phyloP scores from a whole-genome alignment of 2,797 vertebrate genomes.

The Avahi laniger region DNA sequence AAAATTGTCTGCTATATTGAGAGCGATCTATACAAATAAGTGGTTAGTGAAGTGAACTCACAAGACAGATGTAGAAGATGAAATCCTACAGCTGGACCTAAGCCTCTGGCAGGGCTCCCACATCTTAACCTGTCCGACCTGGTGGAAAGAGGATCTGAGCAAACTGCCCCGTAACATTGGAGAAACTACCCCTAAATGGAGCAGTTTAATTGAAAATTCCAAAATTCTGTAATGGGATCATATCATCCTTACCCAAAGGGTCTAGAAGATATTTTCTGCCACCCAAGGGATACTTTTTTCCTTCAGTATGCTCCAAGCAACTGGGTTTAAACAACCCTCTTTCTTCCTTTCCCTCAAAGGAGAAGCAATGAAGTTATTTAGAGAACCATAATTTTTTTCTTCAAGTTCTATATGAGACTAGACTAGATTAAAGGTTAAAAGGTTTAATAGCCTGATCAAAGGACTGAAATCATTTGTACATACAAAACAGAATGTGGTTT shows the following conservation, averaged over 20 bases:
- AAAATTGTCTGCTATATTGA: background rate
- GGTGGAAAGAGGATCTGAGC: background rate
- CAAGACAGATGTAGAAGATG: background rate
- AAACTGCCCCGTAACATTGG: background rate
- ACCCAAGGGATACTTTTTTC: background rate
- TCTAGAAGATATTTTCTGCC: background rate
- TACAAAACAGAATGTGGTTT: background rate
- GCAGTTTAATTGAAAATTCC: slow-evolving; percentile 55
- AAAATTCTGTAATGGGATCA: background rate
- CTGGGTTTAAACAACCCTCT: background rate
- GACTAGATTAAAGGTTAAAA: background rate
- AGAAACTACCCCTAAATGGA: background rate
- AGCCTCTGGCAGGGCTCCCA: background rate
- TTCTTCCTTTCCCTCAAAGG: background rate
- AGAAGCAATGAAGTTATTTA: background rate
- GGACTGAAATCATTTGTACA: background rate
- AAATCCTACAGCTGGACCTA: slow-evolving; percentile 41
- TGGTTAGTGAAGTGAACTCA: background rate
- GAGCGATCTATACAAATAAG: slow-evolving; percentile 24
- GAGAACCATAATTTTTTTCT: background rate
- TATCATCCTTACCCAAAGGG: background rate
- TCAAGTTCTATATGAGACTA: background rate
- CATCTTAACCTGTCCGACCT: slow-evolving; percentile 20
- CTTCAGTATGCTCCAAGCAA: background rate
- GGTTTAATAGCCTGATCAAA: background rate